Conservation (phyloP, 2,888 invertebrate genomes). For the Cenopis cana region DNA sequence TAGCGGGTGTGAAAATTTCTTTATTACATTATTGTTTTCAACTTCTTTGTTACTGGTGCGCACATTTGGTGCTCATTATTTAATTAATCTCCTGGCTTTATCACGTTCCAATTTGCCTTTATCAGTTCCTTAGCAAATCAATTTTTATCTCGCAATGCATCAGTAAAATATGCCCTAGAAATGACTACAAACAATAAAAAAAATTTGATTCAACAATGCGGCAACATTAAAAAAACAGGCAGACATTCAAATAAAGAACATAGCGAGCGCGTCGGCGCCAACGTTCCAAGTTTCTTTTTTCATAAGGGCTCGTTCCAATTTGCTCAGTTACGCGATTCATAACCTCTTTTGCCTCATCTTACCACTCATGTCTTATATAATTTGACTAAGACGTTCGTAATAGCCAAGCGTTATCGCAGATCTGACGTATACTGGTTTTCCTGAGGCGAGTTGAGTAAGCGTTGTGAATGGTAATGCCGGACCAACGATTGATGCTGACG, state of each 20-base stretch:
- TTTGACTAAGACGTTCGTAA: not conserved
- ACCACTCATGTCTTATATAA: not conserved
- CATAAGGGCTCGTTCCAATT: constrained; percentile 75
- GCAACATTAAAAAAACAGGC: constrained; percentile 57
- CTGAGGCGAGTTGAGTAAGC: not conserved
- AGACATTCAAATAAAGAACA: constrained; percentile 75
- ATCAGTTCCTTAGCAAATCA: not conserved
- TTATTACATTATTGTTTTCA: too few relatives aligned
- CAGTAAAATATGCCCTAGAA: not conserved
- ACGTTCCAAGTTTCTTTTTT: constrained; percentile 70
- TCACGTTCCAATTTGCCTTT: not conserved
- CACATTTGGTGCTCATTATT: too few relatives aligned
- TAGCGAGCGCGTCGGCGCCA: constrained; percentile 81
- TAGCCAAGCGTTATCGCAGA: not conserved
- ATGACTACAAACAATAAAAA: constrained; percentile 34
- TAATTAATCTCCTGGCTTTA: too few relatives aligned
- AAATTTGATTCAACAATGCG: constrained; percentile 46
- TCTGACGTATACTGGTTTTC: not conserved
- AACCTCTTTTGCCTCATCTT: not conserved
- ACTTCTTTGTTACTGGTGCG: too few relatives aligned
- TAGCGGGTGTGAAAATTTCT: too few relatives aligned
- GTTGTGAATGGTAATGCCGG: constrained; percentile 45
- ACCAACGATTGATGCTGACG: constrained; percentile 64
- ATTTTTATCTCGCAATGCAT: not conserved
- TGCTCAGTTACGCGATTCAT: constrained; percentile 62